These are phyloP conservation scores for Agrotis segetum DNA, from an alignment of 2,888 invertebrate genomes.

Conservation along the genomic window DNA sequence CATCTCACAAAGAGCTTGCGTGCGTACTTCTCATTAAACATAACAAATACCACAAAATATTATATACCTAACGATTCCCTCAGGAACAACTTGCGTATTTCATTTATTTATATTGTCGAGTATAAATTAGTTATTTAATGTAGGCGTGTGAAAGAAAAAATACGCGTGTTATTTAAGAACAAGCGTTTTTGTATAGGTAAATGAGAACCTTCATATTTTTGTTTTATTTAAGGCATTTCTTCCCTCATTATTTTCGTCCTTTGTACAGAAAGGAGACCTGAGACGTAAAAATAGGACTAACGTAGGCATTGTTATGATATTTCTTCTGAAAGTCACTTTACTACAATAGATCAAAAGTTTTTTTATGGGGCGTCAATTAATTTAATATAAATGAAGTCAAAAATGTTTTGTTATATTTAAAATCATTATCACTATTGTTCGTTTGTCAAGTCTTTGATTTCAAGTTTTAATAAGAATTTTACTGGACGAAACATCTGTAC, in stretches of 20 bases:
- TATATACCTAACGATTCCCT: conserved; percentile 28
- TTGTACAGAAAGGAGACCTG: neutral
- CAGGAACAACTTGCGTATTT: conserved; percentile 14
- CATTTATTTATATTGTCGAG: conserved; percentile 16
- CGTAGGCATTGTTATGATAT: too few species aligned
- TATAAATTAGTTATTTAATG: conserved; percentile 26
- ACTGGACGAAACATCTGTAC: too few species aligned
- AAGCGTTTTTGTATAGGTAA: neutral
- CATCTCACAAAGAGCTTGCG: conserved; percentile 48
- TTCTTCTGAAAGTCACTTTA: neutral
- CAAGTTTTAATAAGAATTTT: neutral
- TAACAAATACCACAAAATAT: conserved; percentile 49
- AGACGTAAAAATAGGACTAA: too few species aligned
- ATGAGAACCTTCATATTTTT: neutral
- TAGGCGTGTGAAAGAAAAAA: neutral
- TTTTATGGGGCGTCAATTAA: too few species aligned
- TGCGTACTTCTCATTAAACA: conserved; percentile 52
- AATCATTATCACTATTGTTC: too few species aligned
- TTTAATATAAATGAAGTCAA: too few species aligned
- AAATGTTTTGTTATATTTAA: too few species aligned
- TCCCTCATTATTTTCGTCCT: neutral
- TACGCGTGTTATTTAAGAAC: neutral
- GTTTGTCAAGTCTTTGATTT: neutral
- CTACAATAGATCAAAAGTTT: too few species aligned
- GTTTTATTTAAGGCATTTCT: neutral